Conservation (phyloP, 2,113 vertebrate species). For the Barbus barbus region DNA sequence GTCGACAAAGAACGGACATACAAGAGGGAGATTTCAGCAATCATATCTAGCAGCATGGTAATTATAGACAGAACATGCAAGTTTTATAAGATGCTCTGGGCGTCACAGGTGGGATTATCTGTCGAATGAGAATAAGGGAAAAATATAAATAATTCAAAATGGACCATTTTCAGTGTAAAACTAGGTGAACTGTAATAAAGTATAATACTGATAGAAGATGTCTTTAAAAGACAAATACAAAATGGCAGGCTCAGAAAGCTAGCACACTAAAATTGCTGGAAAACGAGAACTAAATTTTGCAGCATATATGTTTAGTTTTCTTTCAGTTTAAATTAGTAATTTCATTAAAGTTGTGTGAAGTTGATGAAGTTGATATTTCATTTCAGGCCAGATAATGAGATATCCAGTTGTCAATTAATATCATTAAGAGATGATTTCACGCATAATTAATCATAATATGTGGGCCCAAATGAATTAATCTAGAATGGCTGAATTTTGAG, state of each 20-base stretch:
- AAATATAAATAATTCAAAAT: background rate
- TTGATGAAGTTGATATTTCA: background rate
- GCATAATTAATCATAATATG: constrained; percentile 15
- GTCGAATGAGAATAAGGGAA: background rate
- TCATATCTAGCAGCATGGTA: background rate
- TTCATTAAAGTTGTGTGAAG: no score
- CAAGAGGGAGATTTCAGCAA: background rate
- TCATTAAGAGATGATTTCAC: background rate
- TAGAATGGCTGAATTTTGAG: background rate
- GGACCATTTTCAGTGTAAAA: background rate
- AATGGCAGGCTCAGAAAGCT: no score
- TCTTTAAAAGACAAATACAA: background rate
- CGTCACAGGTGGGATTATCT: background rate
- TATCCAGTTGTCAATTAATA: constrained; percentile 17
- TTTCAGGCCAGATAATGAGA: background rate
- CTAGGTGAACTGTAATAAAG: background rate
- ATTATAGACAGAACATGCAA: background rate
- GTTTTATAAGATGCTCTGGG: constrained; percentile 1
- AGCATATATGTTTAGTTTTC: background rate
- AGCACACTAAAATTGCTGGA: no score
- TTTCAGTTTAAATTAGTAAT: no score
- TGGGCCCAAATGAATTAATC: background rate
- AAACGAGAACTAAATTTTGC: background rate
- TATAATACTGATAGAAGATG: background rate
- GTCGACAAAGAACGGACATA: background rate